Evolutionary conservation across 1,140 invertebrate genomes (phyloP).

Genomic region (Drosophila punjabiensis): DNA sequence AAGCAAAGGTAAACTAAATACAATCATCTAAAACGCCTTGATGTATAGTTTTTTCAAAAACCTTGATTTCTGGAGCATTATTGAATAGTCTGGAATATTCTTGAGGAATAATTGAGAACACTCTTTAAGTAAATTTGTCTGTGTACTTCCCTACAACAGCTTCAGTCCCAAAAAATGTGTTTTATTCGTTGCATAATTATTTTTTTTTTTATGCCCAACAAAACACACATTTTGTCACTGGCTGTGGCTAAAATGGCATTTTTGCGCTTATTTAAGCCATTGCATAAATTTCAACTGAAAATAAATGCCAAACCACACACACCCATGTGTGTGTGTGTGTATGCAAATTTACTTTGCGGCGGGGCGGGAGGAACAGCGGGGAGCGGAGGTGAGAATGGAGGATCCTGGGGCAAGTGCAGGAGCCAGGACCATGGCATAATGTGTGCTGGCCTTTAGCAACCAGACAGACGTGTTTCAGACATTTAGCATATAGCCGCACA

Average conservation of each 20-base stretch:
- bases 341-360: conserved; percentile 69
- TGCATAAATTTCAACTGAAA: conserved; percentile 79
- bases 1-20: too few species aligned
- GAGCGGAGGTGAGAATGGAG: conserved; percentile 26
- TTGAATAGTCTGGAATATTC: neutral
- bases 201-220: conserved; percentile 56
- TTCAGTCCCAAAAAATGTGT: conserved; percentile 6
- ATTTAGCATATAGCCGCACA: conserved; percentile 63
- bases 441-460: conserved; percentile 52
- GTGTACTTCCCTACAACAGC: neutral
- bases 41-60: neutral
- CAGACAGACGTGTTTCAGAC: conserved; percentile 70
- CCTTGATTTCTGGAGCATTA: too few species aligned
- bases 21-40: neutral
- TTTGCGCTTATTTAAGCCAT: conserved; percentile 80
- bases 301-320: conserved; percentile 67
- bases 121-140: neutral
- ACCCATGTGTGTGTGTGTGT: conserved; percentile 40
- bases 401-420: conserved; percentile 67
- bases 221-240: conserved; percentile 73
- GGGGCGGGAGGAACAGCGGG: neutral
- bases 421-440: conserved; percentile 57
- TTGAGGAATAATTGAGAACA: neutral
- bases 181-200: conserved; percentile 68
- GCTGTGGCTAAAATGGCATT: conserved; percentile 69